Percentiles rank a stretch among this genome's conserved stretches.
These are phyloP conservation scores for Gastracanthus pulcherrimus DNA, from an alignment of 2,888 invertebrate species.

Conservation along the genomic window DNA sequence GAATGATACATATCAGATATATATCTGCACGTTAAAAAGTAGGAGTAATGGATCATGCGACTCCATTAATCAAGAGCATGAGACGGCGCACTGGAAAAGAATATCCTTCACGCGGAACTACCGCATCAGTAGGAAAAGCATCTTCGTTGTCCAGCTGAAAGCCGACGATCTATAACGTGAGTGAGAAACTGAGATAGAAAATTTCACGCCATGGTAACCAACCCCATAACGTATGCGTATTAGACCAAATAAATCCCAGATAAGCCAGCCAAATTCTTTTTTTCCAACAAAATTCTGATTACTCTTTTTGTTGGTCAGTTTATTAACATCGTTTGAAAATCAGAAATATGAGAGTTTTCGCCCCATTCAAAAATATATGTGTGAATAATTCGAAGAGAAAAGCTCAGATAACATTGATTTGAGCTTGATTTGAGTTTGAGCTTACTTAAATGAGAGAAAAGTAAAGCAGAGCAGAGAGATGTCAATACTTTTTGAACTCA, in stretches of 20 bases:
- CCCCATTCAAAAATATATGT: too few species aligned
- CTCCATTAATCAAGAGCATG: slow-evolving; percentile 70
- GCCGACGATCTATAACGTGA: slow-evolving; percentile 45
- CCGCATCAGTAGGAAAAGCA: slow-evolving; percentile 64
- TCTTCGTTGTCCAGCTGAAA: slow-evolving; percentile 61
- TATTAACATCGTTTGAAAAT: too few species aligned
- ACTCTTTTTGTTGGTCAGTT: too few species aligned
- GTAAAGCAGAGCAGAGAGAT: background rate
- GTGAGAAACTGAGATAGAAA: slow-evolving; percentile 13
- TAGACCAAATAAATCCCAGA: background rate
- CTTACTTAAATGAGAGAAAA: background rate
- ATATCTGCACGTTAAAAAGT: slow-evolving; percentile 70
- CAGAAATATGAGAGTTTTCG: too few species aligned
- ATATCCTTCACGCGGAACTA: slow-evolving; percentile 67
- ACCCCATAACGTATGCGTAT: background rate
- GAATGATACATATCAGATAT: background rate
- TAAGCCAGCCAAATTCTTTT: too few species aligned
- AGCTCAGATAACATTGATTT: too few species aligned
- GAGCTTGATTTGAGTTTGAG: too few species aligned
- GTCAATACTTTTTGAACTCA: background rate
- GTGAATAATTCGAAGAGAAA: too few species aligned
- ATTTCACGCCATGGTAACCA: background rate
- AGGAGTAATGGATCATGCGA: slow-evolving; percentile 70
- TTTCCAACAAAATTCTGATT: too few species aligned
- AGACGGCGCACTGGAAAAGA: slow-evolving; percentile 62